Evolutionary conservation across 1,140 invertebrate species (phyloP).

Genomic region (Cyclina sinensis): DNA sequence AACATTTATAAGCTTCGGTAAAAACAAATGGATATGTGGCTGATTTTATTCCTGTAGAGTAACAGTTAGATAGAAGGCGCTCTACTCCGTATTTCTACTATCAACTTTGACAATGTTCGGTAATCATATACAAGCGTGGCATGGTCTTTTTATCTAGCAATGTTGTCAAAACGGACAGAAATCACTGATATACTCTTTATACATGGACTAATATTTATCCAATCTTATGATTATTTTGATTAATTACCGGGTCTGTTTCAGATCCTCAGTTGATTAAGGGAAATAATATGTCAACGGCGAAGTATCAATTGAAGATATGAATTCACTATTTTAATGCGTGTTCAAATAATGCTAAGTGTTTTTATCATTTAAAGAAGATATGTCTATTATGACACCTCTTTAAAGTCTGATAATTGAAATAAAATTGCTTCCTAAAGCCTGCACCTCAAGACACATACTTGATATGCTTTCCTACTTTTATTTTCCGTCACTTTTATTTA

Average conservation of each 20-base stretch:
- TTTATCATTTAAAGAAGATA: neutral
- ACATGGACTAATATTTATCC: constrained; percentile 46
- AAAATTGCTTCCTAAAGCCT: neutral
- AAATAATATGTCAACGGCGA: neutral
- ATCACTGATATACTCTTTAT: constrained; percentile 23
- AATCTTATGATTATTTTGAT: constrained; percentile 23
- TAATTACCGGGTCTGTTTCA: neutral
- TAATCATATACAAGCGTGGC: constrained; percentile 45
- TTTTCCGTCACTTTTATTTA: too few species aligned
- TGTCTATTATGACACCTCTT: neutral
- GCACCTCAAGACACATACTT: too few species aligned
- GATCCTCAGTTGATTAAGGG: neutral
- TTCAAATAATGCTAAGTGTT: constrained; percentile 3
- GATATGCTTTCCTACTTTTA: too few species aligned
- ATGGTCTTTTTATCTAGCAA: constrained; percentile 37
- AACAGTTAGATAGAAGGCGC: too few species aligned
- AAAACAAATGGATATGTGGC: too few species aligned
- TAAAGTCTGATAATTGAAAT: neutral
- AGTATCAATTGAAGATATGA: constrained; percentile 14
- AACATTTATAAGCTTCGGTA: too few species aligned
- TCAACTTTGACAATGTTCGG: neutral
- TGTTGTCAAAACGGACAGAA: constrained; percentile 40
- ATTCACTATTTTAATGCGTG: constrained; percentile 9
- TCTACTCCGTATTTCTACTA: neutral
- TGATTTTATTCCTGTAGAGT: too few species aligned